Evolutionary conservation across 2,888 invertebrate species (phyloP).

Genomic region (Mythimna vitellina): DNA sequence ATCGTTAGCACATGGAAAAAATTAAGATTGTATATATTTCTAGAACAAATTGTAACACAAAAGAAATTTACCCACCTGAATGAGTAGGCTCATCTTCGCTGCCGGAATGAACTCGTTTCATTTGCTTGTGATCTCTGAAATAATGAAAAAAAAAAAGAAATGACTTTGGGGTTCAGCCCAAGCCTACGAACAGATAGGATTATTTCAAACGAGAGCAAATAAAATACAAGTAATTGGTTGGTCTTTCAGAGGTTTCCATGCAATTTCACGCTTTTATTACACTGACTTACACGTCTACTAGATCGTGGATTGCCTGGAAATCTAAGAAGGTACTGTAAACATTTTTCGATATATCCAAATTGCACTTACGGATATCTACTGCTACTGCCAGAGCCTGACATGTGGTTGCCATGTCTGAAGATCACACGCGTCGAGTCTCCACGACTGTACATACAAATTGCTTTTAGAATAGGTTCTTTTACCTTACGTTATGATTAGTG

Average conservation of each 20-base stretch:
- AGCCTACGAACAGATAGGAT: not conserved
- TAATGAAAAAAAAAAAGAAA: not conserved
- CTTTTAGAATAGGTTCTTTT: slow-evolving; percentile 40
- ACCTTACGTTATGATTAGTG: slow-evolving; percentile 8
- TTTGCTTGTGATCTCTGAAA: slow-evolving; percentile 95
- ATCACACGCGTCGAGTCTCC: slow-evolving; percentile 94
- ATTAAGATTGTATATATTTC: too few relatives aligned
- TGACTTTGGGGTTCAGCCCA: not conserved
- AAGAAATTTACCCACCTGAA: slow-evolving; percentile 90
- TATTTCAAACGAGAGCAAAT: not conserved
- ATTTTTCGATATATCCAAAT: slow-evolving; percentile 12
- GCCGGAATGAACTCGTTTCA: slow-evolving; percentile 94
- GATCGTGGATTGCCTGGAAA: slow-evolving; percentile 59
- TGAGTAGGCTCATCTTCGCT: slow-evolving; percentile 94
- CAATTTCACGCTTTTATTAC: slow-evolving; percentile 61
- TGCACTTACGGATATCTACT: slow-evolving; percentile 94
- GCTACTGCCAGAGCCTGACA: slow-evolving; percentile 91
- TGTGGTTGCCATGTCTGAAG: slow-evolving; percentile 94
- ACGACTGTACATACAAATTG: slow-evolving; percentile 89
- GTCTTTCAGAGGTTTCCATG: slow-evolving; percentile 55
- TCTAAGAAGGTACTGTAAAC: slow-evolving; percentile 34
- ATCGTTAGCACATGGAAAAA: too few relatives aligned
- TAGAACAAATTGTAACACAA: not conserved
- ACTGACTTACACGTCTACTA: slow-evolving; percentile 52
- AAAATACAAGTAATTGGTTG: not conserved